Evolutionary conservation across 1,140 invertebrate genomes (phyloP).

Genomic region (Meloidogyne floridensis): DNA sequence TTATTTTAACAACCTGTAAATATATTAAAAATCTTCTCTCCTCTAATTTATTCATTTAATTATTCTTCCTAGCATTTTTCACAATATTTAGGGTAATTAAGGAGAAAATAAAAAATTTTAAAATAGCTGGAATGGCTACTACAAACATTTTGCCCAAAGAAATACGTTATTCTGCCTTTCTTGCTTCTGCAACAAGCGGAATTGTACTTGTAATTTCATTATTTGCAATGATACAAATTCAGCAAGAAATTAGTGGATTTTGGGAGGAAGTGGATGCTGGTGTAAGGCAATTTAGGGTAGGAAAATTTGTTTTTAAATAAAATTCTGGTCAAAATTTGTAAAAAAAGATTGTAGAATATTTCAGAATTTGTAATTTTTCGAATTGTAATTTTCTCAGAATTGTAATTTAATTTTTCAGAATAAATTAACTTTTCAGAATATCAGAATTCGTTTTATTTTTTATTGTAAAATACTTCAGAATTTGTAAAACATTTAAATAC

Average conservation of each 20-base stretch:
- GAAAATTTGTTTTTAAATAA: background rate
- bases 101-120: background rate
- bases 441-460: too few relatives aligned
- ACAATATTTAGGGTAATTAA: background rate
- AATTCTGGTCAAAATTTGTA: too few relatives aligned
- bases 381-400: too few relatives aligned
- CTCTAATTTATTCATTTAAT: background rate
- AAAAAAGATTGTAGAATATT: too few relatives aligned
- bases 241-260: background rate
- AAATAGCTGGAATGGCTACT: background rate
- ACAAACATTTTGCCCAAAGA: background rate
- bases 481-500: too few relatives aligned
- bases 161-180: constrained; percentile 1
- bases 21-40: background rate
- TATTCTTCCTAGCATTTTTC: background rate
- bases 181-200: background rate
- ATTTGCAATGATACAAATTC: background rate
- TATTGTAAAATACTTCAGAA: too few relatives aligned
- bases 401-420: too few relatives aligned
- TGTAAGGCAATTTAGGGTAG: background rate
- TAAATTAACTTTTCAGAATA: too few relatives aligned
- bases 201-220: background rate
- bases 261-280: background rate
- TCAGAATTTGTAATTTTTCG: too few relatives aligned
- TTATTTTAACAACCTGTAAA: background rate